A percentile compares a stretch with the other conserved stretches of the same genome.
Conservation (phyloP, 1,140 invertebrate species). For the Lordiphosa stackelbergi region DNA sequence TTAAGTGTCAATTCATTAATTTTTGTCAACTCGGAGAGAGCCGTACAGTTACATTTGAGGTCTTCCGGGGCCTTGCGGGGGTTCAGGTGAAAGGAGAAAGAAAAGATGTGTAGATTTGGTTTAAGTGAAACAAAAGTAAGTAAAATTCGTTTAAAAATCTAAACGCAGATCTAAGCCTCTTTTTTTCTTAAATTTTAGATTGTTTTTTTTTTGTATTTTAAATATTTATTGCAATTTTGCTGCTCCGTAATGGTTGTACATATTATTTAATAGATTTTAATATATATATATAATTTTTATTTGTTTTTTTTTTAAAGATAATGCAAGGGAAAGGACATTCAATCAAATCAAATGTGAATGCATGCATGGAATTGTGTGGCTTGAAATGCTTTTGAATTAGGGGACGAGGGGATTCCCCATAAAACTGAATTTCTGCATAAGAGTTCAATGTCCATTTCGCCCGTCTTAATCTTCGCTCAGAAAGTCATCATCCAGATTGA, state of each 20-base stretch:
- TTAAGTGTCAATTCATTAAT: no score
- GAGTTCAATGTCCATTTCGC: slow-evolving; percentile 8
- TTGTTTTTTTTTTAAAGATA: slow-evolving; percentile 40
- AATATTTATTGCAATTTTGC: slow-evolving; percentile 57
- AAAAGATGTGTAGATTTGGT: no score
- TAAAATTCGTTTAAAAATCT: no score
- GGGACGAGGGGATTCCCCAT: slow-evolving; percentile 2
- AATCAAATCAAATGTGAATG: slow-evolving; percentile 69
- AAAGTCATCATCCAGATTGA: slow-evolving; percentile 72
- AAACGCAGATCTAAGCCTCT: no score
- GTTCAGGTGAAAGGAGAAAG: no score
- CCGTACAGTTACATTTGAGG: no score
- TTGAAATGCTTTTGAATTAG: slow-evolving; percentile 33
- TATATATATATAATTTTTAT: slow-evolving; percentile 51
- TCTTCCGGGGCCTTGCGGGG: no score
- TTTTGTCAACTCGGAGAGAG: no score
- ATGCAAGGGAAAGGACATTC: slow-evolving; percentile 57
- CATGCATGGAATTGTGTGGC: slow-evolving; percentile 56
- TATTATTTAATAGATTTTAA: slow-evolving; percentile 36
- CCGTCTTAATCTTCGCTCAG: slow-evolving; percentile 66
- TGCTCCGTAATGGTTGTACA: slow-evolving; percentile 52
- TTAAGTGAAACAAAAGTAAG: no score
- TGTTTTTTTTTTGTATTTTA: slow-evolving; percentile 17
- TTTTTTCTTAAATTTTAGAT: no score
- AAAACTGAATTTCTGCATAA: slow-evolving; percentile 37